Evolutionary conservation across 2,888 invertebrate species (phyloP), one percentile per base, ranked within the genome.

Genomic region (Leucoptera coffeella): DNA sequence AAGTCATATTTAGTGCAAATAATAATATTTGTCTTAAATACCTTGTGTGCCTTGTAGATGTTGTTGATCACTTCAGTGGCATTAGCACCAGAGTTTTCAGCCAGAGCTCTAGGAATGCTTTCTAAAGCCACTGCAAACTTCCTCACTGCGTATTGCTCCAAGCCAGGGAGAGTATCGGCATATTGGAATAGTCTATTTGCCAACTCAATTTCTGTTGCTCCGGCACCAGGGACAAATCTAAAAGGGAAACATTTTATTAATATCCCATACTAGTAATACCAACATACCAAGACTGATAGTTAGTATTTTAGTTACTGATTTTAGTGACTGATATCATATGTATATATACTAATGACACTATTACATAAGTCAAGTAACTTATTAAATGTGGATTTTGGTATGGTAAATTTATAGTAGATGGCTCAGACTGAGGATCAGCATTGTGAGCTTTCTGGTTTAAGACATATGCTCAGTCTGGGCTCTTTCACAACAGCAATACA

Each of bases 141-240:
- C 37, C 93, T 80, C 9, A 96, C 89, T 8, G 97, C 90, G 59
- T 99, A 99, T 49, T 99, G 97, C 46, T 96, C 94, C 31, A 99
- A 67, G 1, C 97, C 97, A 1, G 95, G 90, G 29, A 92, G 73
- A 4, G 90, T 91, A 45, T 94, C 91, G 1, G 93, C 96, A 48
- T 82, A 94, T 28, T 84, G 78, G 4, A 86, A 74, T 10, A 99
- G 74, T 45, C 86, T 84, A 32, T 85, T 80, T 0, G 96, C 92
- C 30, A 99, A 59, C 64, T 95, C 93, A 28, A 96, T 85, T 73
- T 99, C 99, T 2, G 82, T 80, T 3, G 97, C 96, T 23, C 97
- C 97, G 28, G 91, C 99, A 26, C 99, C 99, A 23, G 97, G 82
- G 12, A 99, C 53, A 41, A 92, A 80, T 39, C 78, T 77, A n/a